phyloP scores from a whole-genome alignment of 2,113 vertebrate genomes.

The Centropus unirufus region DNA sequence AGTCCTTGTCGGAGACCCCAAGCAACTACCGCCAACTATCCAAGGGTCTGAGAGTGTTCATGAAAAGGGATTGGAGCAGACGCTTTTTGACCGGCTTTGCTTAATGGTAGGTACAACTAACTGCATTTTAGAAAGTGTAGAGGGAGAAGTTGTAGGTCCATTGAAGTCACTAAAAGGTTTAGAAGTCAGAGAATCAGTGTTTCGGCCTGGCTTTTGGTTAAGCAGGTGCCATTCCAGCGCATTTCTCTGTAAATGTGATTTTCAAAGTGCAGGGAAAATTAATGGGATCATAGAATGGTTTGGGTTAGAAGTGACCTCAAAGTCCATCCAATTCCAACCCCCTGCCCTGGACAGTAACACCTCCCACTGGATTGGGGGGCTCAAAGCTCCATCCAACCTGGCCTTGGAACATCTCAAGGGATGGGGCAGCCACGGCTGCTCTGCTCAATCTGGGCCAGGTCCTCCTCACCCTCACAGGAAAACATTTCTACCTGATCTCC shows the following conservation, averaged over 20 bases:
- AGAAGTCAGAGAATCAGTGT: neutral
- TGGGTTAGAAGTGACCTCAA: no score
- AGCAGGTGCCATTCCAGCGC: neutral
- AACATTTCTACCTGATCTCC: no score
- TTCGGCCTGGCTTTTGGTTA: neutral
- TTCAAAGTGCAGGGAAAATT: neutral
- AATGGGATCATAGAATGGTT: no score
- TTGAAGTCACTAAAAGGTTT: neutral
- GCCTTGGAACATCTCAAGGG: no score
- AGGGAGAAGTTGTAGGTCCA: neutral
- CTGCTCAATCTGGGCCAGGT: no score
- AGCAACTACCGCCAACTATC: slow-evolving; percentile 80
- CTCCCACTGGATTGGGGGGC: no score
- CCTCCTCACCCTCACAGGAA: no score
- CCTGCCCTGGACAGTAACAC: no score
- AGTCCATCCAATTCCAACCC: no score
- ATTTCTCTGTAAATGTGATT: neutral
- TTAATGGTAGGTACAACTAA: slow-evolving; percentile 72
- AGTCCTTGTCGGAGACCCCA: slow-evolving; percentile 83
- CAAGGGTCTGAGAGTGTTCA: slow-evolving; percentile 82
- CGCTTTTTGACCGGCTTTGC: slow-evolving; percentile 81
- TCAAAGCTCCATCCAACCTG: no score
- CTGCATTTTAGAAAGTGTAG: neutral
- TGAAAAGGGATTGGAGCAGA: slow-evolving; percentile 79
- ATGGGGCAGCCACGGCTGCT: no score